Evolutionary conservation across 2,888 invertebrate genomes (phyloP).

Genomic region (Ditula angustiorana): DNA sequence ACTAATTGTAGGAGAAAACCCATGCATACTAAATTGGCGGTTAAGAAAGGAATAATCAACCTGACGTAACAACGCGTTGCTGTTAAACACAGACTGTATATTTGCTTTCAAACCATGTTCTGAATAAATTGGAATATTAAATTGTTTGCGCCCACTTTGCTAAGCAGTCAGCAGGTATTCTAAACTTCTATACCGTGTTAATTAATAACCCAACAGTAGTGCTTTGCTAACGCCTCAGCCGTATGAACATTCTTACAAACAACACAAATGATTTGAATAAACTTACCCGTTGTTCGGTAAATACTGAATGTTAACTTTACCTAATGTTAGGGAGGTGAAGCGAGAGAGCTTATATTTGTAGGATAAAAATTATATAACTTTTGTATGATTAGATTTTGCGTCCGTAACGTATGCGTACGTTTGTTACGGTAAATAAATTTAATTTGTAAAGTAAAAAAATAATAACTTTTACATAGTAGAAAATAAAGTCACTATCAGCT

Average conservation of each 20-base stretch:
- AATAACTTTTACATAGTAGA: too few species aligned
- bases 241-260: conserved; percentile 27
- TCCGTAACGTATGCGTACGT: too few species aligned
- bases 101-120: conserved; percentile 12
- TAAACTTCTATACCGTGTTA: conserved; percentile 10
- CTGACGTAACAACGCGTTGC: not conserved
- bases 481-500: too few species aligned
- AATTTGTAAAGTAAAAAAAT: too few species aligned
- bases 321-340: not conserved
- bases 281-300: conserved; percentile 27
- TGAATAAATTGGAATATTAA: conserved; percentile 12
- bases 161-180: not conserved
- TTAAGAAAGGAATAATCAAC: too few species aligned
- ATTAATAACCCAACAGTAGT: not conserved
- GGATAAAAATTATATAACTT: not conserved
- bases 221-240: conserved; percentile 3
- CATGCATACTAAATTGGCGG: too few species aligned
- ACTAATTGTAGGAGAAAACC: too few species aligned
- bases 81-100: not conserved
- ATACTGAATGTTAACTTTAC: conserved; percentile 21
- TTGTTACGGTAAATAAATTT: too few species aligned
- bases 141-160: conserved; percentile 12
- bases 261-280: conserved; percentile 34
- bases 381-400: not conserved
- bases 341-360: not conserved